phyloP scores from a whole-genome alignment of 2,888 invertebrate genomes.

The Eugnorisma glareosa region DNA sequence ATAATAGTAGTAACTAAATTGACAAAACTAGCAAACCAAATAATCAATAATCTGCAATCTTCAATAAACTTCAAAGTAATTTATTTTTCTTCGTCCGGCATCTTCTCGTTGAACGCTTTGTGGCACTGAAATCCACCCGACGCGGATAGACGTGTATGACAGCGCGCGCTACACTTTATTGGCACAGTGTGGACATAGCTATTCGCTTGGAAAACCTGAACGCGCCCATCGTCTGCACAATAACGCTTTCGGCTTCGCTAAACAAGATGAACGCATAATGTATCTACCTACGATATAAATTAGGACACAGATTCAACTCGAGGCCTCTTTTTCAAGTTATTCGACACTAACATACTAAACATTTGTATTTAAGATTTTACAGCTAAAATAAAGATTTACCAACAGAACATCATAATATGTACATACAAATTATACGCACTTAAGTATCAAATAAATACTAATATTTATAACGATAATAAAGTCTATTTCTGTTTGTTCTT shows the following conservation, averaged over 20 bases:
- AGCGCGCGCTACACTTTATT: no score
- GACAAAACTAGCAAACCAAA: no score
- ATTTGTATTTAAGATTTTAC: no score
- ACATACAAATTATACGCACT: neutral
- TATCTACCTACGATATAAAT: neutral
- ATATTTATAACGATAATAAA: slow-evolving; percentile 1
- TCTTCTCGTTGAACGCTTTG: no score
- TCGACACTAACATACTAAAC: neutral
- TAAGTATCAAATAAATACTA: neutral
- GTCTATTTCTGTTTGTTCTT: neutral
- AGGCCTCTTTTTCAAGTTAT: neutral
- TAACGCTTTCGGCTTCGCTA: neutral
- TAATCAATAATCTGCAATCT: no score
- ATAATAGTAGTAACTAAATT: no score
- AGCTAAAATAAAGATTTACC: neutral
- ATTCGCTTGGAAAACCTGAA: neutral
- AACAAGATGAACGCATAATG: neutral
- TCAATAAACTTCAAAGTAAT: no score
- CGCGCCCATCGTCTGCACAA: neutral
- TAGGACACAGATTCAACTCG: neutral
- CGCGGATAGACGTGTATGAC: no score
- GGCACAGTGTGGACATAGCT: no score
- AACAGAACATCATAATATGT: neutral
- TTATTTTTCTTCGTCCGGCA: no score
- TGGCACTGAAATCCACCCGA: no score